Evolutionary conservation across 2,888 invertebrate genomes (phyloP).

Genomic region (Pyrochroa serraticornis): DNA sequence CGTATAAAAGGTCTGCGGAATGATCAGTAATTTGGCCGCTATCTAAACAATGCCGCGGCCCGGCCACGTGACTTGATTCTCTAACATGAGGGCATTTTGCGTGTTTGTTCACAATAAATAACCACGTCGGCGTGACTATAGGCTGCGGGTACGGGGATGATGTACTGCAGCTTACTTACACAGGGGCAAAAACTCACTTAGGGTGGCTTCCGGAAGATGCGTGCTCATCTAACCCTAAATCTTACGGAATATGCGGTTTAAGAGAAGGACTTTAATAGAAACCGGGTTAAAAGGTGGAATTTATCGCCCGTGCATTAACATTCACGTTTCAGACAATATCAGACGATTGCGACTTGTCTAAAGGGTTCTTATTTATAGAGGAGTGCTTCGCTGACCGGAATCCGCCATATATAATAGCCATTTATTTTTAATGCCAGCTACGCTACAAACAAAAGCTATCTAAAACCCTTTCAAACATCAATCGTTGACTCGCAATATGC

Average conservation of each 20-base stretch:
- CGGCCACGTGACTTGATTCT: conserved; percentile 36
- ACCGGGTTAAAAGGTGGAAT: conserved; percentile 34
- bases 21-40: conserved; percentile 36
- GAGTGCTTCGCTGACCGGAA: too few species aligned
- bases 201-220: conserved; percentile 37
- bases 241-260: conserved; percentile 41
- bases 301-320: conserved; percentile 39
- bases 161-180: conserved; percentile 27
- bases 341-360: conserved; percentile 21
- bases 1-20: conserved; percentile 30
- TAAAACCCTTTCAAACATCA: too few species aligned
- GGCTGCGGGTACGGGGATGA: conserved; percentile 31
- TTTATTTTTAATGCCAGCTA: too few species aligned
- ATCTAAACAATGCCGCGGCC: conserved; percentile 33
- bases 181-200: conserved; percentile 35
- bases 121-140: conserved; percentile 9
- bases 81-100: conserved; percentile 35
- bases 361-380: not conserved
- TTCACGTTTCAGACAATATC: conserved; percentile 24
- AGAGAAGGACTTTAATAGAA: conserved; percentile 32
- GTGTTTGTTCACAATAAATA: conserved; percentile 37
- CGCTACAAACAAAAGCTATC: too few species aligned
- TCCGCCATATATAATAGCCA: too few species aligned
- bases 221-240: conserved; percentile 46
- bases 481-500: too few species aligned